Evolutionary conservation across 53 echinoderm and acorn worm genomes (phyloP).

Genomic region (Patiria pectinifera): DNA sequence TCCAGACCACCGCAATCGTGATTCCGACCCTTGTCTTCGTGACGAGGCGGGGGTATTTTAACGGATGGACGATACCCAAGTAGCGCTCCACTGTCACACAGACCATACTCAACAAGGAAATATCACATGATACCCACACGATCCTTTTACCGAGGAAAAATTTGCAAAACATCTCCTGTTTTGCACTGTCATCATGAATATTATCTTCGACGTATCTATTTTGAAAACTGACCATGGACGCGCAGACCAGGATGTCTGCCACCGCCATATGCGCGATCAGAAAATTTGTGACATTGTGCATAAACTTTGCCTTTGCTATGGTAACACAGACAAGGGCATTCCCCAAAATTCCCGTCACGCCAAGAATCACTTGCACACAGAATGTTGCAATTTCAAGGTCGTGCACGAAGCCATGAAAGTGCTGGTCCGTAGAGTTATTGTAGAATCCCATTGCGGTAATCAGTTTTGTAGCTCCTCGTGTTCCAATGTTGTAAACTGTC

Average conservation of each 20-base stretch:
- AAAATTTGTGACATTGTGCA: slow-evolving; percentile 43
- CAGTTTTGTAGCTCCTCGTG: too few relatives aligned
- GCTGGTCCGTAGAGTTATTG: neutral
- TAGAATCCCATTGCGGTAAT: neutral
- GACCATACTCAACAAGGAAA: slow-evolving; percentile 20
- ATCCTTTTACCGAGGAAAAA: neutral
- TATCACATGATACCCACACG: neutral
- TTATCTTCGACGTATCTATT: neutral
- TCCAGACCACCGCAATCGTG: neutral
- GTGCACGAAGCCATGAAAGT: neutral
- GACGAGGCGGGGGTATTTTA: slow-evolving; percentile 10
- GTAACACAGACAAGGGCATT: slow-evolving; percentile 23
- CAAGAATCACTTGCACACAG: slow-evolving; percentile 28
- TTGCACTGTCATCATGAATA: neutral
- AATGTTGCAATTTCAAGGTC: slow-evolving; percentile 33
- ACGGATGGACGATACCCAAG: slow-evolving; percentile 16
- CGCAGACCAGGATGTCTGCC: slow-evolving; percentile 27
- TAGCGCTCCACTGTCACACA: slow-evolving; percentile 21
- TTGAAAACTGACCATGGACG: slow-evolving; percentile 1
- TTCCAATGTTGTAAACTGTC: too few relatives aligned
- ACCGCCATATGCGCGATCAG: slow-evolving; percentile 27
- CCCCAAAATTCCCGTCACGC: slow-evolving; percentile 13
- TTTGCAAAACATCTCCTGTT: slow-evolving; percentile 1
- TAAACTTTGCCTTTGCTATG: slow-evolving; percentile 27
- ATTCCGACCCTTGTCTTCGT: neutral